Evolutionary conservation across 2,888 invertebrate species (phyloP).

Genomic region (Tipula unca): DNA sequence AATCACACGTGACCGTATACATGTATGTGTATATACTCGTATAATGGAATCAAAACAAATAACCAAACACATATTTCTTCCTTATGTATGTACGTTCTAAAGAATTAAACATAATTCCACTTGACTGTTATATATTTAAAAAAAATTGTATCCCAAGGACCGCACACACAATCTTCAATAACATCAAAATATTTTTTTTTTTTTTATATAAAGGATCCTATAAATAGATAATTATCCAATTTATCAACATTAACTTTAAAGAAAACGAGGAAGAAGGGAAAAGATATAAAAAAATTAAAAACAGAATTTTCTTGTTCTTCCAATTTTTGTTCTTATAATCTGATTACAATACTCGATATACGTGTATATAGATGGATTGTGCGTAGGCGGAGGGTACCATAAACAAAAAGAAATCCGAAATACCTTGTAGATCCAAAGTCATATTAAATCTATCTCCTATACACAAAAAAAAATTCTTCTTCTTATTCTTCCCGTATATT

Average conservation of each 20-base stretch:
- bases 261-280: not conserved
- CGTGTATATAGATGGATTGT: not conserved
- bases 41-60: not conserved
- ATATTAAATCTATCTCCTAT: not conserved
- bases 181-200: not conserved
- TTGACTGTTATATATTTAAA: not conserved
- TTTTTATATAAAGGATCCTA: not conserved
- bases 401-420: not conserved
- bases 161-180: not conserved
- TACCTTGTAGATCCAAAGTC: not conserved
- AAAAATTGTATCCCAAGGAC: not conserved
- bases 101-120: not conserved
- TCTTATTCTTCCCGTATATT: not conserved
- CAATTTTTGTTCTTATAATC: not conserved
- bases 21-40: too few species aligned
- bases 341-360: not conserved
- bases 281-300: not conserved
- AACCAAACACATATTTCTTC: not conserved
- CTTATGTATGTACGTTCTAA: not conserved
- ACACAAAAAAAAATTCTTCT: not conserved
- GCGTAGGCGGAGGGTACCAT: not conserved
- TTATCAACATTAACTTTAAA: not conserved
- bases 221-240: slow-evolving; percentile 8
- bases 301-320: not conserved
- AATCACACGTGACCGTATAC: not conserved